Conservation (phyloP, 2,797 vertebrate species). For the Carduelis carduelis region DNA sequence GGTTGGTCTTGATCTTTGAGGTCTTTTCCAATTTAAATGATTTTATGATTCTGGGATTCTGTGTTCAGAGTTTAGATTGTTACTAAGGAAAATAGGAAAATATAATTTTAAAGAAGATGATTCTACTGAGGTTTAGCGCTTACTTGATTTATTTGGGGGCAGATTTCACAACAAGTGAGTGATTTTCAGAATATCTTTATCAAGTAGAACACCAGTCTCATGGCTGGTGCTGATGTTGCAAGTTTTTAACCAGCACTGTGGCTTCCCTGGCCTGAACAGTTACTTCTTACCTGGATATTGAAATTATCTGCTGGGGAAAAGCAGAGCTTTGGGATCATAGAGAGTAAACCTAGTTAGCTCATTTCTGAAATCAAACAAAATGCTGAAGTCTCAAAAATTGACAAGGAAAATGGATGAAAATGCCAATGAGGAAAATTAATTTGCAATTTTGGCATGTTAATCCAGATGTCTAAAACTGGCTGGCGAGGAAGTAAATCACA, state of each 20-base stretch:
- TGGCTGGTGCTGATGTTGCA: not conserved
- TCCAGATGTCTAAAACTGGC: not conserved
- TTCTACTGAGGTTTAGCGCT: not conserved
- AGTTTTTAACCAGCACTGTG: not conserved
- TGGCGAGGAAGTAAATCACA: not conserved
- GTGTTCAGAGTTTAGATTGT: not conserved
- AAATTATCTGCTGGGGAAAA: not conserved
- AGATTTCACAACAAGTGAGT: not conserved
- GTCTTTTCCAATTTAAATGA: not conserved
- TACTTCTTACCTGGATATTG: not conserved
- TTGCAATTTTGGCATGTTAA: not conserved
- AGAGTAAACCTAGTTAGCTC: not conserved
- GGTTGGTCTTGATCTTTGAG: not conserved
- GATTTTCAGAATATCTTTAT: not conserved
- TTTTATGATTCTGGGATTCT: not conserved
- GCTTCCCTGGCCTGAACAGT: not conserved
- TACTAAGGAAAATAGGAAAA: not conserved
- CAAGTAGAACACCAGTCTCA: not conserved
- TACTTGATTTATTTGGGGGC: not conserved
- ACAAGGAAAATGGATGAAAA: not conserved
- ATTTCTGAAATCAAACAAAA: not conserved
- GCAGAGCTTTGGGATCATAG: not conserved
- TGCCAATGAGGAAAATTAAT: not conserved
- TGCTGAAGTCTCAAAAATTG: not conserved
- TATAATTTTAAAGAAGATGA: not conserved